Evolutionary conservation across 2,888 invertebrate genomes (phyloP).

Genomic region (Apamea anceps): DNA sequence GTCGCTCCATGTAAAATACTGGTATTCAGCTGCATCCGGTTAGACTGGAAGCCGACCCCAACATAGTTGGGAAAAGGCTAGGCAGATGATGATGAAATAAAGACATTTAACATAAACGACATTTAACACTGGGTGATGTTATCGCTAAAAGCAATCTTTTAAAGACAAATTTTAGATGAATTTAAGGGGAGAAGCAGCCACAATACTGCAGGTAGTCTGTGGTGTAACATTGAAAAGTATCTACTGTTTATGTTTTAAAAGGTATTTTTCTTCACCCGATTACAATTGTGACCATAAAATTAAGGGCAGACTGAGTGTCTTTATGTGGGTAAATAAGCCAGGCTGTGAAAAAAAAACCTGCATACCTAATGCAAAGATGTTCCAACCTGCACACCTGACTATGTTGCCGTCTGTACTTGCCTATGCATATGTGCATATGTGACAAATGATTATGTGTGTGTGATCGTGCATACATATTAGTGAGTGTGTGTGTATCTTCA

Average conservation of each 20-base stretch:
- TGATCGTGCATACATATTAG: slow-evolving; percentile 10
- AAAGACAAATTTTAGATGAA: neutral
- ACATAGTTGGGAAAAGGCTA: too few species aligned
- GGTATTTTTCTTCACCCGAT: neutral
- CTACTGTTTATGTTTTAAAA: neutral
- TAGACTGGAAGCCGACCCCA: too few species aligned
- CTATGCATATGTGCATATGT: neutral
- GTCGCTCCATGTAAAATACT: too few species aligned
- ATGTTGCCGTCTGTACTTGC: slow-evolving; percentile 5
- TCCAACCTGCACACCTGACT: neutral
- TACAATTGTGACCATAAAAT: neutral
- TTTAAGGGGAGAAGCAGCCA: neutral
- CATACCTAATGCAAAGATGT: neutral
- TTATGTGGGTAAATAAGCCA: neutral
- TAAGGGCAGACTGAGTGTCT: neutral
- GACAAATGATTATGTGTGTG: slow-evolving; percentile 11
- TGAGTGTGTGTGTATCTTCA: slow-evolving; percentile 15
- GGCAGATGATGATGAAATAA: too few species aligned
- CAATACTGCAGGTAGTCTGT: neutral
- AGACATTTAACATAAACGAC: neutral
- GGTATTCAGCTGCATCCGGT: too few species aligned
- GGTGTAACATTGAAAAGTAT: neutral
- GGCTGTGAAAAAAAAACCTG: neutral
- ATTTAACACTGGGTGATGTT: neutral
- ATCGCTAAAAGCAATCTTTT: neutral